These are phyloP conservation scores for Caerostris darwini DNA, from an alignment of 1,140 invertebrate genomes.

Conservation along the genomic window DNA sequence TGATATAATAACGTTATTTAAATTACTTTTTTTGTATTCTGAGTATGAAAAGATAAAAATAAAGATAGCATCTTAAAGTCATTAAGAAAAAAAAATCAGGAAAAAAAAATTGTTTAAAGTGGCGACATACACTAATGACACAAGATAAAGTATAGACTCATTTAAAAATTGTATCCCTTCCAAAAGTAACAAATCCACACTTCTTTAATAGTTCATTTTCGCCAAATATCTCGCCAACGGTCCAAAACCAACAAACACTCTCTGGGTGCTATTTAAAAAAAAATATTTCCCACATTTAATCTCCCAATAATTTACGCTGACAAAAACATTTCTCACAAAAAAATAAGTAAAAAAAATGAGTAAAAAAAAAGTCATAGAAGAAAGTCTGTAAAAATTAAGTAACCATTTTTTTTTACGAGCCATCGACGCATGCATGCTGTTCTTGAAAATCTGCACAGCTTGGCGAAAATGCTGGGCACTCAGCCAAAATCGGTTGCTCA, in stretches of 20 bases:
- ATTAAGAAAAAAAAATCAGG: too few relatives aligned
- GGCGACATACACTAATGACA: background rate
- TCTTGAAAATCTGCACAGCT: constrained; percentile 43
- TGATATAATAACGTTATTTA: too few relatives aligned
- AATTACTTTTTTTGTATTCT: too few relatives aligned
- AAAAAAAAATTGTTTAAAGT: background rate
- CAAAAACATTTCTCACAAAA: background rate
- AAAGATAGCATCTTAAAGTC: too few relatives aligned
- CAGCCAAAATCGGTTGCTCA: constrained; percentile 41
- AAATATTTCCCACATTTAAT: constrained; percentile 39
- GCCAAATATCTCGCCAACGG: background rate
- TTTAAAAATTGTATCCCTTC: constrained; percentile 4
- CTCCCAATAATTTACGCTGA: constrained; percentile 24
- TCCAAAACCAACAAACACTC: constrained; percentile 54
- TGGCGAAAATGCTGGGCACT: constrained; percentile 32
- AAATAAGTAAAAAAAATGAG: background rate
- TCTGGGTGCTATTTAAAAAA: constrained; percentile 19
- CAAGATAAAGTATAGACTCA: background rate
- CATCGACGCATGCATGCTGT: background rate
- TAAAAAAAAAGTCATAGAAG: constrained; percentile 2
- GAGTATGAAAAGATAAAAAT: too few relatives aligned
- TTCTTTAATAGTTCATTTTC: background rate
- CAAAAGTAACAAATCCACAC: background rate
- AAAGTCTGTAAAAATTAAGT: constrained; percentile 32
- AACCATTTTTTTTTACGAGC: background rate